Conservation (phyloP, 1,140 invertebrate species). For the Pristionchus pacificus region DNA sequence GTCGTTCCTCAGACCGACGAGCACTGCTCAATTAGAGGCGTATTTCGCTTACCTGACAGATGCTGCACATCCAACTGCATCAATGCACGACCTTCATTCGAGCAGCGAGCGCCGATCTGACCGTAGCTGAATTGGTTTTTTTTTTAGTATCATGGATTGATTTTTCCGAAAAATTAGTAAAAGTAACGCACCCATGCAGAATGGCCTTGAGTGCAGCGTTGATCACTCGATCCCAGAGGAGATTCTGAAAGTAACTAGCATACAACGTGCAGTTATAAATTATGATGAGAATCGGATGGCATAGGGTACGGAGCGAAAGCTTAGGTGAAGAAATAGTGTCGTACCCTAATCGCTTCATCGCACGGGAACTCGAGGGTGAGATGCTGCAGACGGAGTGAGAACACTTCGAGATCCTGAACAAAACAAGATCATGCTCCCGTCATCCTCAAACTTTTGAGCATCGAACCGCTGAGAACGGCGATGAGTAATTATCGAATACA, state of each 20-base stretch:
- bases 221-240: constrained; percentile 81
- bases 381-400: constrained; percentile 30
- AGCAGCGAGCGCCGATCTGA: constrained; percentile 74
- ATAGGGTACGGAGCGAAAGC: too few species aligned
- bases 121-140: constrained; percentile 39
- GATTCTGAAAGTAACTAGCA: constrained; percentile 31
- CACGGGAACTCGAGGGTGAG: not conserved
- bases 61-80: constrained; percentile 98
- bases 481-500: constrained; percentile 21
- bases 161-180: constrained; percentile 1
- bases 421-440: too few species aligned
- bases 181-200: constrained; percentile 75
- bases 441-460: too few species aligned
- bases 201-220: constrained; percentile 77
- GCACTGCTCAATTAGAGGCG: too few species aligned
- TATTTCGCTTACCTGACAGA: constrained; percentile 64
- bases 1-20: too few species aligned
- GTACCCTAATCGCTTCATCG: constrained; percentile 11
- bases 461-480: too few species aligned
- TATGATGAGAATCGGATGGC: too few species aligned
- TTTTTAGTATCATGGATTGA: not conserved
- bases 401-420: constrained; percentile 42
- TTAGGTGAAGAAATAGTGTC: constrained; percentile 36
- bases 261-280: too few species aligned
- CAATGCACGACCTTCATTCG: constrained; percentile 85